Percentiles rank a stretch among this genome's conserved stretches.
These are phyloP conservation scores for Lepus europaeus DNA, from an alignment of 2,113 vertebrate genomes.

Conservation along the genomic window DNA sequence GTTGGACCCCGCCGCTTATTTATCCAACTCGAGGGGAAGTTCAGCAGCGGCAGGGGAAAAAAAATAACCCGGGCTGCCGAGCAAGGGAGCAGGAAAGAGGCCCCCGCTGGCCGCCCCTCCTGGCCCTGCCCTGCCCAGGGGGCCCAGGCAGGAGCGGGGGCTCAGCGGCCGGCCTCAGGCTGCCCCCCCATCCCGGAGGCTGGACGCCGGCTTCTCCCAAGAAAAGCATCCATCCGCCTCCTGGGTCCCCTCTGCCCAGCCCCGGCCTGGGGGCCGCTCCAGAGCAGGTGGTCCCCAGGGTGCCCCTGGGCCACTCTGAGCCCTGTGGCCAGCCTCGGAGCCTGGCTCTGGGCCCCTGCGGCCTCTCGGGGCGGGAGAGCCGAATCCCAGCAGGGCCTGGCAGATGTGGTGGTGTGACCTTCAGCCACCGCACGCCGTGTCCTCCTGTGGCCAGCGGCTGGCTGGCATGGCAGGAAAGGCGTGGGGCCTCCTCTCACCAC, in stretches of 20 bases:
- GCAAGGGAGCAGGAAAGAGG: conserved; percentile 10
- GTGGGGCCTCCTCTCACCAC: neutral
- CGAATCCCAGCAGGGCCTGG: neutral
- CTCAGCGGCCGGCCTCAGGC: neutral
- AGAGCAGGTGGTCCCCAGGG: neutral
- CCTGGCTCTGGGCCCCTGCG: neutral
- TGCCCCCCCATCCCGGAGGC: neutral
- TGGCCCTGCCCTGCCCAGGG: neutral
- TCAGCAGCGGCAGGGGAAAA: conserved; percentile 66
- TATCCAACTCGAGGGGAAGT: conserved; percentile 82
- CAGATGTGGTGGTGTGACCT: neutral
- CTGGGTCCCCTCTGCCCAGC: neutral
- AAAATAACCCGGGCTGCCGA: conserved; percentile 62
- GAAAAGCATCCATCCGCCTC: neutral
- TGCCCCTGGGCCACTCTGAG: neutral
- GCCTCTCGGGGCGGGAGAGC: neutral
- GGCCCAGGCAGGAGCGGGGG: neutral
- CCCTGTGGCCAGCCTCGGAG: neutral
- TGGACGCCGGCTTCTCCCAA: neutral
- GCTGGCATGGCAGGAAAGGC: neutral
- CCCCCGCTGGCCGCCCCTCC: neutral
- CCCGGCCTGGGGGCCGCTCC: conserved; percentile 69
- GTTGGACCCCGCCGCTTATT: conserved; percentile 83
- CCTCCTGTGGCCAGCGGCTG: neutral
- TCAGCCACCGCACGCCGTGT: neutral